phyloP scores from a whole-genome alignment of 2,797 vertebrate genomes.

The Sebastes reedi region DNA sequence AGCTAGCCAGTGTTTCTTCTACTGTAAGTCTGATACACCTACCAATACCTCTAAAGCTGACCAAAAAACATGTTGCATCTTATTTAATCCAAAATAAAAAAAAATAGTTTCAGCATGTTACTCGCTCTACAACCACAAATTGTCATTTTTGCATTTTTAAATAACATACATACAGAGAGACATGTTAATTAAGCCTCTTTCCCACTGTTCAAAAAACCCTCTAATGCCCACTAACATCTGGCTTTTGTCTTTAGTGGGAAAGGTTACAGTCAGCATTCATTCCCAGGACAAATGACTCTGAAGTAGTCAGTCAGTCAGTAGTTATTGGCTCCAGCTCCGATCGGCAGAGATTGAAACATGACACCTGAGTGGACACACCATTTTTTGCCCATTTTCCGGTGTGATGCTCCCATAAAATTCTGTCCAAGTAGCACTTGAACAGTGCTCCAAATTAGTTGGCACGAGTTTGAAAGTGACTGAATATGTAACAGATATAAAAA shows the following conservation, averaged over 20 bases:
- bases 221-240: rapidly evolving
- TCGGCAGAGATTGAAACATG: too few species aligned
- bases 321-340: too few species aligned
- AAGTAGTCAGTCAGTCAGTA: too few species aligned
- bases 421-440: background rate
- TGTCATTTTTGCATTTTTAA: background rate
- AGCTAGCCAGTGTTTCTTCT: background rate
- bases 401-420: too few species aligned
- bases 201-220: rapidly evolving
- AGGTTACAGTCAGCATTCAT: rapidly evolving
- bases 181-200: background rate
- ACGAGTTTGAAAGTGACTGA: too few species aligned
- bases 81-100: background rate
- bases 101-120: background rate
- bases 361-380: too few species aligned
- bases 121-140: background rate
- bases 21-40: background rate
- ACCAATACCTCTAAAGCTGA: background rate
- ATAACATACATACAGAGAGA: background rate
- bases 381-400: too few species aligned
- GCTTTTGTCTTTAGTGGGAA: too few species aligned
- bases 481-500: too few species aligned
- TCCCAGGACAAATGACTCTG: too few species aligned
- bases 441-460: too few species aligned
- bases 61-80: background rate